These are phyloP conservation scores for Balearica regulorum DNA, from an alignment of 2,797 vertebrate species.

Conservation along the genomic window DNA sequence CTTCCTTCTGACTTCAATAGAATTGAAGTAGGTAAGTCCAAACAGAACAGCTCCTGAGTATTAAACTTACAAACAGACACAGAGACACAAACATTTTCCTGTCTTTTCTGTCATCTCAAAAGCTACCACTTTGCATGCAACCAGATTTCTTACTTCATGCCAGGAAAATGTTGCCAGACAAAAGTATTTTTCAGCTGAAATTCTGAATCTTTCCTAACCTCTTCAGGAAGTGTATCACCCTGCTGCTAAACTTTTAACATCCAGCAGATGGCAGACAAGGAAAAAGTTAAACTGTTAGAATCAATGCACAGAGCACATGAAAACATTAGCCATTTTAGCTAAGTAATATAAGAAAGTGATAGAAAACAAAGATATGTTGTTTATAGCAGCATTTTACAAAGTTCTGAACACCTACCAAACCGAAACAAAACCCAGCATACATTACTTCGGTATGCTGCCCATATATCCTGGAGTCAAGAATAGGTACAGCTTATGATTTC, in stretches of 20 bases:
- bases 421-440: not conserved
- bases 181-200: not conserved
- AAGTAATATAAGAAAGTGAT: not conserved
- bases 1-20: not conserved
- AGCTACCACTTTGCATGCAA: not conserved
- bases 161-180: not conserved
- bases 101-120: not conserved
- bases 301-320: not conserved
- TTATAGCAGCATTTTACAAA: not conserved
- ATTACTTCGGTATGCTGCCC: not conserved
- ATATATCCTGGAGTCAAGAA: not conserved
- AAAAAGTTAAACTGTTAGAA: not conserved
- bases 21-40: not conserved
- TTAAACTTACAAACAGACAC: not conserved
- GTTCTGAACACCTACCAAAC: not conserved
- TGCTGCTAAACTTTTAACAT: not conserved
- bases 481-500: not conserved
- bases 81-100: not conserved
- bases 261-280: slow-evolving; percentile 54
- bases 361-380: not conserved
- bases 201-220: not conserved
- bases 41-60: not conserved
- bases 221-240: not conserved
- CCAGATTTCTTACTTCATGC: not conserved
- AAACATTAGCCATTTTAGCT: not conserved